Conservation (phyloP, 2,888 invertebrate species). For the Rhodophaea formosa region DNA sequence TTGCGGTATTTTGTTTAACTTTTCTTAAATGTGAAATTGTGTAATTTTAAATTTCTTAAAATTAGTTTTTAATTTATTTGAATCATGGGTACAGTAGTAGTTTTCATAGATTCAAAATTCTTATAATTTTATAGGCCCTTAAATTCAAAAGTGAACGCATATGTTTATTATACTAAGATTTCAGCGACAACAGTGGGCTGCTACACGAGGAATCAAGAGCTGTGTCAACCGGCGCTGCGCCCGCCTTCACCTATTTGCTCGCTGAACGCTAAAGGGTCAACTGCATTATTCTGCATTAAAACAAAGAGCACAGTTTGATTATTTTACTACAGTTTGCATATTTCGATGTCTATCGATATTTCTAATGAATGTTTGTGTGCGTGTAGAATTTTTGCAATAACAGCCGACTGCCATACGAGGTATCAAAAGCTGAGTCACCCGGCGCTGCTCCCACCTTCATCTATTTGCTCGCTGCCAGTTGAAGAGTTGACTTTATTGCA, state of each 20-base stretch:
- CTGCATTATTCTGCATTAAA: slow-evolving; percentile 1
- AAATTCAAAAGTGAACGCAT: too few species aligned
- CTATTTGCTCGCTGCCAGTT: neutral
- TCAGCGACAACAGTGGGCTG: slow-evolving; percentile 35
- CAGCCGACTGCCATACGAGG: neutral
- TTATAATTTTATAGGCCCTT: too few species aligned
- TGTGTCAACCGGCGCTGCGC: slow-evolving; percentile 61
- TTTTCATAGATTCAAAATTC: too few species aligned
- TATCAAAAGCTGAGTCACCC: slow-evolving; percentile 14
- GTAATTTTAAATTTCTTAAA: too few species aligned
- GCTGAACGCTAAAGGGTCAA: slow-evolving; percentile 50
- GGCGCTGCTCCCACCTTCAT: neutral
- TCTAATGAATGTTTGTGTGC: neutral
- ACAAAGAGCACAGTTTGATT: neutral
- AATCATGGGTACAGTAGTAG: too few species aligned
- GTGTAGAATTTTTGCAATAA: neutral
- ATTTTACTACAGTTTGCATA: neutral
- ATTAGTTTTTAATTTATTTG: too few species aligned
- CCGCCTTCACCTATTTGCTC: slow-evolving; percentile 56
- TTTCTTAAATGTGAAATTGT: too few species aligned
- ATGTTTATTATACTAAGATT: too few species aligned
- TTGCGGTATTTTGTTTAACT: too few species aligned
- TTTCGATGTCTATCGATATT: neutral
- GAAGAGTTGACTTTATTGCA: slow-evolving; percentile 35
- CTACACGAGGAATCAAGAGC: slow-evolving; percentile 73